Conservation (phyloP, 2,113 vertebrate species). For the Salvelinus sp. region DNA sequence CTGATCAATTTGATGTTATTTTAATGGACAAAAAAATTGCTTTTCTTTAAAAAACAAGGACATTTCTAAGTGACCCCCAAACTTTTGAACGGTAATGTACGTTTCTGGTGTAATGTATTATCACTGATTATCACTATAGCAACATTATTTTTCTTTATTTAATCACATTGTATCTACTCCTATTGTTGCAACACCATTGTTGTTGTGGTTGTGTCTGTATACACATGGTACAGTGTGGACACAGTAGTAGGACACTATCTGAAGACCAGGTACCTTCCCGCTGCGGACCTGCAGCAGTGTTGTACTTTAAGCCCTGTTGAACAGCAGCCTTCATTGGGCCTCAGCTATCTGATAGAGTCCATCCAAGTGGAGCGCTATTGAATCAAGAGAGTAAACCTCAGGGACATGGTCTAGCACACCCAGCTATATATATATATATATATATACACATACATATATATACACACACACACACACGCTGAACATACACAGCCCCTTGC, state of each 20-base stretch:
- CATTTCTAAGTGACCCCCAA: too few species aligned
- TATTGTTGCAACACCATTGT: neutral
- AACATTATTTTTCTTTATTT: neutral
- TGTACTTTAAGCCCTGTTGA: too few species aligned
- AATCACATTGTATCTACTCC: constrained; percentile 5
- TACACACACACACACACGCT: neutral
- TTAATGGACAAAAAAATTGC: too few species aligned
- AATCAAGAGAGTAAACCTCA: constrained; percentile 73
- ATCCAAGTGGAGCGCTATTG: constrained; percentile 73
- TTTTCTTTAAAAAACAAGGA: too few species aligned
- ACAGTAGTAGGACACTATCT: neutral
- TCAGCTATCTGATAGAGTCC: constrained; percentile 72
- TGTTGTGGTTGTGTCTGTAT: neutral
- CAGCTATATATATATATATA: too few species aligned
- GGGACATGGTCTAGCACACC: constrained; percentile 65
- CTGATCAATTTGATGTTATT: too few species aligned
- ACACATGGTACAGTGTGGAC: neutral
- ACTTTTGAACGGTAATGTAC: too few species aligned
- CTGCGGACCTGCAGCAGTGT: constrained; percentile 43
- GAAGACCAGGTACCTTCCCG: constrained; percentile 8
- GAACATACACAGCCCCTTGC: neutral
- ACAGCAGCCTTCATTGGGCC: constrained; percentile 68
- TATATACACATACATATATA: too few species aligned
- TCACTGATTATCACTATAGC: too few species aligned
- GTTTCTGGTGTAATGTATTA: too few species aligned